phyloP scores from a whole-genome alignment of 1,140 invertebrate genomes.

The Trichoplusia ni region DNA sequence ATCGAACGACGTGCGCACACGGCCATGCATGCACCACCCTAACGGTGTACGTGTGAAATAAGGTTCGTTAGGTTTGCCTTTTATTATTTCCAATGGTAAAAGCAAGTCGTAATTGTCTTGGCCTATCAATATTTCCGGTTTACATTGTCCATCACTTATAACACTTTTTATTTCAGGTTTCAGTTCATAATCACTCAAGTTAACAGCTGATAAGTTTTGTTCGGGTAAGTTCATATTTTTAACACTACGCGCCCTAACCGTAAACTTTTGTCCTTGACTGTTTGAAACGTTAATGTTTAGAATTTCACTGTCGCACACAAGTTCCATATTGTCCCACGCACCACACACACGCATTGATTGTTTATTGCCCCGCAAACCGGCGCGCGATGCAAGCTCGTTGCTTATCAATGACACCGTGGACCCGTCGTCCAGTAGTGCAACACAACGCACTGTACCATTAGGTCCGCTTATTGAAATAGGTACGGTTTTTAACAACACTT shows the following conservation, averaged over 20 bases:
- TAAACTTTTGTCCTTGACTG: conserved; percentile 11
- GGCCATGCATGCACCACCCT: not conserved
- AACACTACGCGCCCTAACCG: conserved; percentile 28
- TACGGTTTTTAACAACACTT: conserved; percentile 35
- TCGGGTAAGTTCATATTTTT: conserved; percentile 17
- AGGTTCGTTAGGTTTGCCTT: not conserved
- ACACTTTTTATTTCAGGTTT: no score
- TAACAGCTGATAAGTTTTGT: not conserved
- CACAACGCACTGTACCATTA: conserved; percentile 13
- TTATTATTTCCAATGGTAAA: not conserved
- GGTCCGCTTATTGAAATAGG: conserved; percentile 37
- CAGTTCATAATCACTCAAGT: no score
- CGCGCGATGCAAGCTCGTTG: conserved; percentile 1
- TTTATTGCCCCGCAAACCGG: conserved; percentile 18
- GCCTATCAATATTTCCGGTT: not conserved
- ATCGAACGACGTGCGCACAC: not conserved
- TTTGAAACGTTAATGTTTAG: conserved; percentile 13
- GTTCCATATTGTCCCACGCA: conserved; percentile 27
- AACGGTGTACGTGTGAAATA: not conserved
- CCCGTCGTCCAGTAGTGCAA: conserved; percentile 40
- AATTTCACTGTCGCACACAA: conserved; percentile 25
- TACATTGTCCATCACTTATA: no score
- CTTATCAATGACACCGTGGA: conserved; percentile 35
- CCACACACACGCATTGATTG: conserved; percentile 27
- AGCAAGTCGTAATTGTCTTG: conserved; percentile 1